phyloP scores from a whole-genome alignment of 2,113 vertebrate genomes.

The Otus sunia region DNA sequence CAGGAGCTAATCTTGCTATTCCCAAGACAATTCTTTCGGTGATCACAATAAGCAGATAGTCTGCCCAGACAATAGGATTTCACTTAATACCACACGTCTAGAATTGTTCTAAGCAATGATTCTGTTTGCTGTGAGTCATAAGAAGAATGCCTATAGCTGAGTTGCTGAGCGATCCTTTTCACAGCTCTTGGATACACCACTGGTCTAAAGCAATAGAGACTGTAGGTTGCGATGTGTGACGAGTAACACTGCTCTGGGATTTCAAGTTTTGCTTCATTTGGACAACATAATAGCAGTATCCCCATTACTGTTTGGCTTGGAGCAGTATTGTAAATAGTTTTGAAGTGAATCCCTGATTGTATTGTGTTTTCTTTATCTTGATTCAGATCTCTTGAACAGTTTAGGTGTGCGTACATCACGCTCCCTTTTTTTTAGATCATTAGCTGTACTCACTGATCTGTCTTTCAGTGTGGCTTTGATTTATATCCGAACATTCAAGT shows the following conservation, averaged over 20 bases:
- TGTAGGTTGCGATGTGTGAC: neutral
- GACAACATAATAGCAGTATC: neutral
- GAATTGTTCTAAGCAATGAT: neutral
- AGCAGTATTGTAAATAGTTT: neutral
- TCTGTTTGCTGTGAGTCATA: neutral
- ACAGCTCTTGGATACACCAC: neutral
- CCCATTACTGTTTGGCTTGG: neutral
- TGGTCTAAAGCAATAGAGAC: neutral
- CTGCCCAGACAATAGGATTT: neutral
- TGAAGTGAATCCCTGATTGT: neutral
- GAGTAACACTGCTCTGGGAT: neutral
- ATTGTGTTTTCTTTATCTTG: neutral
- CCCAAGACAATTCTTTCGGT: neutral
- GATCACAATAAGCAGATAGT: neutral
- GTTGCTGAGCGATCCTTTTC: neutral
- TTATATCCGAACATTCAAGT: neutral
- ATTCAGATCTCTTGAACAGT: conserved; percentile 11
- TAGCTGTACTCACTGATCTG: neutral
- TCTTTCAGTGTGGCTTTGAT: neutral
- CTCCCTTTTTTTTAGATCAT: neutral
- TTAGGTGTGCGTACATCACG: neutral
- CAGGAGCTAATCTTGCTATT: neutral
- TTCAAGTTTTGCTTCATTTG: neutral
- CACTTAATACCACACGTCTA: rapidly evolving
- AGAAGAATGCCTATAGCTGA: neutral